Base-by-base conservation (phyloP, 2,888 invertebrate species). In the Buathra laborator region DNA sequence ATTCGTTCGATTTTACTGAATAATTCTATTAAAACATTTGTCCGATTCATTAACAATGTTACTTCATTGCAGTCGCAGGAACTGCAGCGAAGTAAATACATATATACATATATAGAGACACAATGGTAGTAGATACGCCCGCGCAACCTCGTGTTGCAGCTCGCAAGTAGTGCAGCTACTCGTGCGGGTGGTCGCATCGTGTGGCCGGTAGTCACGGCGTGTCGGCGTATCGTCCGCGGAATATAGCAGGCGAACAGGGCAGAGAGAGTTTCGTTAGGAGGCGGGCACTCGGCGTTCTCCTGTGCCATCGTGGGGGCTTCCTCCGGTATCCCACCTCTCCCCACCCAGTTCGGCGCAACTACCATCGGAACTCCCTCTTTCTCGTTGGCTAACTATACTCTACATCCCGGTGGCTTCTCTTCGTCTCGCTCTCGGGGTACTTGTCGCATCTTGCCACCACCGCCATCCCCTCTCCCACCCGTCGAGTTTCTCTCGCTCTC, bases 281-380 rank as follows among this genome's bases (percentile, higher is more conserved):
- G 87, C 87, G 86, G 86, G 84, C 71, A 81, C 80, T 77, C 80
- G 59, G 74, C 75, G 80, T 80, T 80, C 80, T 84, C 78, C 70
- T 56, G 85, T 82, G 82, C 53, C 84, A 74, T 81, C 86, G 77
- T 53, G 74, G 66, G 19, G 53, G 53, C 53, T 48, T 59, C 37
- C 76, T 76, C 84, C 70, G 51, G 43, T 24, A 44, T 72, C 59
- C 56, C 83, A 64, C 67, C 53, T 68, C 43, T 46, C 71, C 37
- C 53, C 48, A 78, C 59, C 51, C 29, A n/a, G 43, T 51, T 29
- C 51, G 19, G 29, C 24, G 29, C 59, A 6, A 14, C 62, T n/a
- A 32, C 14, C 62, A 14, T 14, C 62, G 32, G 32, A 62, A 62
- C 72, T 72, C 56, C 48, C 24, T 72, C 56, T 44, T 44, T 24